Conservation (phyloP, 2,797 vertebrate genomes). For the Epinephelus malabaricus region DNA sequence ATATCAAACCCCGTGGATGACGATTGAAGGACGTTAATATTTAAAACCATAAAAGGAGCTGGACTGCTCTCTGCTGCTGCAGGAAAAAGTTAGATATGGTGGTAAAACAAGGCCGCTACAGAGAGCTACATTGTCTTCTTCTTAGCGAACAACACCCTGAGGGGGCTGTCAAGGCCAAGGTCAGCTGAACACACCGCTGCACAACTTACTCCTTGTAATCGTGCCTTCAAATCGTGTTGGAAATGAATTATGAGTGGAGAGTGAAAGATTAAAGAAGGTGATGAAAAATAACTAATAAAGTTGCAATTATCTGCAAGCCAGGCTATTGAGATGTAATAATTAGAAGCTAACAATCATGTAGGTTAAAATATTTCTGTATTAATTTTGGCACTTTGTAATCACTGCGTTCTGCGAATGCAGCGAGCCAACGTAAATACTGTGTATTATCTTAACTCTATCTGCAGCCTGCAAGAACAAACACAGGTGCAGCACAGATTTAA, state of each 20-base stretch:
- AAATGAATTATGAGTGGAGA: slow-evolving; percentile 1
- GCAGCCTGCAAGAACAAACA: slow-evolving; percentile 30
- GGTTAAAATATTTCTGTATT: not conserved
- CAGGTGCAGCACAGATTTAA: not conserved
- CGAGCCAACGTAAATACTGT: not conserved
- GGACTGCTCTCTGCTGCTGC: slow-evolving; percentile 4
- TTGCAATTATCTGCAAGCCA: not conserved
- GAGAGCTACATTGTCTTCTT: slow-evolving; percentile 37
- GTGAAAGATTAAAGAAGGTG: not conserved
- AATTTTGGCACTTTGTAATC: not conserved
- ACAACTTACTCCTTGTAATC: slow-evolving; percentile 17
- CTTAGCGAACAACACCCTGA: slow-evolving; percentile 1
- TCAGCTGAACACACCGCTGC: slow-evolving; percentile 38
- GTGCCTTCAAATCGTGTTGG: not conserved
- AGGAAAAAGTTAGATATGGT: slow-evolving; percentile 17
- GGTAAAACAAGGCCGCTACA: slow-evolving; percentile 44
- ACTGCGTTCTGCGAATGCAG: not conserved
- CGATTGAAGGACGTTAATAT: not conserved
- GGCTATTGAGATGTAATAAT: not conserved
- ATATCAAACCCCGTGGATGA: not conserved
- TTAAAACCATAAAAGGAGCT: slow-evolving; percentile 34
- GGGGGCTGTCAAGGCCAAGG: slow-evolving; percentile 27
- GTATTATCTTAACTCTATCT: slow-evolving; percentile 8
- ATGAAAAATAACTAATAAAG: not conserved
- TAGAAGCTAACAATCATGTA: too few species aligned